Evolutionary conservation across 2,113 vertebrate genomes (phyloP).

Genomic region (Accipiter virgatus): DNA sequence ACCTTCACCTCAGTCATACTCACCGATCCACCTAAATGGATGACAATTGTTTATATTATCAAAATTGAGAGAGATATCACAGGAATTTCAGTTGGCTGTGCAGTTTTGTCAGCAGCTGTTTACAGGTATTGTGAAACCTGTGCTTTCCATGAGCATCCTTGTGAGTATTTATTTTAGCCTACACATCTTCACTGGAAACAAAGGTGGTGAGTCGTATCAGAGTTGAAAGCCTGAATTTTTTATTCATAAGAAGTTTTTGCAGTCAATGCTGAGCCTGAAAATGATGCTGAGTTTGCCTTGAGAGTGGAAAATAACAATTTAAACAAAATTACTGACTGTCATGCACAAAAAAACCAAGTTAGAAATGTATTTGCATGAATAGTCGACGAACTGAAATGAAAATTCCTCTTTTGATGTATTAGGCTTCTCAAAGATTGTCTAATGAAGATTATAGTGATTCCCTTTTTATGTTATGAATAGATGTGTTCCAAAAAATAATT

Average conservation of each 20-base stretch:
- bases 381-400: slow-evolving; percentile 15
- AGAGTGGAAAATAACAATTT: slow-evolving; percentile 34
- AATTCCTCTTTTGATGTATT: not conserved
- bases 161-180: not conserved
- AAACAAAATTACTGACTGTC: slow-evolving; percentile 15
- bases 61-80: not conserved
- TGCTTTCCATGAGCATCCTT: not conserved
- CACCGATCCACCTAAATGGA: not conserved
- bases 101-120: not conserved
- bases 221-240: slow-evolving; percentile 9
- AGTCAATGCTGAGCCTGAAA: not conserved
- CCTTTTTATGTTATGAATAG: not conserved
- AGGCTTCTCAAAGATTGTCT: not conserved
- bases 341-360: not conserved
- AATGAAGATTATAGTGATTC: not conserved
- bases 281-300: not conserved
- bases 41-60: not conserved
- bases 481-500: not conserved
- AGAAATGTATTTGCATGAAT: slow-evolving; percentile 29
- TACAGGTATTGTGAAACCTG: not conserved
- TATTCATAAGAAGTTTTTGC: slow-evolving; percentile 3
- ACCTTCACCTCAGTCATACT: not conserved
- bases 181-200: not conserved
- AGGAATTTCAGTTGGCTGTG: not conserved
- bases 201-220: not conserved